phyloP scores from a whole-genome alignment of 2,113 vertebrate genomes.

The Oncorhynchus kisutch region DNA sequence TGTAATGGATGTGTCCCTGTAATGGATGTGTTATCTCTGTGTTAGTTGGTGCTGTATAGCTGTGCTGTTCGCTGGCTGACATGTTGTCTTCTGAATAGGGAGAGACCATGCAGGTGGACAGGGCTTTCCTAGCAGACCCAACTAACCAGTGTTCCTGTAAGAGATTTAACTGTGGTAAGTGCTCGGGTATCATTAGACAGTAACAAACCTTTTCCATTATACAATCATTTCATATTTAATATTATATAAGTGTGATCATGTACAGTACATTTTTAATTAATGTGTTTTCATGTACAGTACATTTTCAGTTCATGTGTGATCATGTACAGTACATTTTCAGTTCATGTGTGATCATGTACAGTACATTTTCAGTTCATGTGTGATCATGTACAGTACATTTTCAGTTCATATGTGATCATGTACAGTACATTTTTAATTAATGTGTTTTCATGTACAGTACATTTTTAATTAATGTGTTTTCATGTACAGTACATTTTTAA shows the following conservation, averaged over 20 bases:
- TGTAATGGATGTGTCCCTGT: neutral
- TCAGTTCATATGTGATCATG: too few relatives aligned
- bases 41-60: neutral
- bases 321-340: too few relatives aligned
- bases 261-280: too few relatives aligned
- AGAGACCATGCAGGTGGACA: slow-evolving; percentile 84
- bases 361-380: too few relatives aligned
- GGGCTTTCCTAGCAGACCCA: slow-evolving; percentile 75
- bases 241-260: neutral
- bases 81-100: slow-evolving; percentile 72
- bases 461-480: too few relatives aligned
- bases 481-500: too few relatives aligned
- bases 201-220: neutral
- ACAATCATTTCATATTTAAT: neutral
- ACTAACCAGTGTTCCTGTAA: slow-evolving; percentile 87
- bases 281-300: too few relatives aligned
- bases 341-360: too few relatives aligned
- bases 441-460: too few relatives aligned
- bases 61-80: neutral
- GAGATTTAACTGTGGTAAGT: slow-evolving; percentile 89
- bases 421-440: too few relatives aligned
- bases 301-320: too few relatives aligned
- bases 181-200: neutral
- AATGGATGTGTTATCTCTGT: slow-evolving; percentile 4
- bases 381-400: too few relatives aligned